Evolutionary conservation across 2,113 vertebrate genomes (phyloP).

Genomic region (Mus spicilegus): DNA sequence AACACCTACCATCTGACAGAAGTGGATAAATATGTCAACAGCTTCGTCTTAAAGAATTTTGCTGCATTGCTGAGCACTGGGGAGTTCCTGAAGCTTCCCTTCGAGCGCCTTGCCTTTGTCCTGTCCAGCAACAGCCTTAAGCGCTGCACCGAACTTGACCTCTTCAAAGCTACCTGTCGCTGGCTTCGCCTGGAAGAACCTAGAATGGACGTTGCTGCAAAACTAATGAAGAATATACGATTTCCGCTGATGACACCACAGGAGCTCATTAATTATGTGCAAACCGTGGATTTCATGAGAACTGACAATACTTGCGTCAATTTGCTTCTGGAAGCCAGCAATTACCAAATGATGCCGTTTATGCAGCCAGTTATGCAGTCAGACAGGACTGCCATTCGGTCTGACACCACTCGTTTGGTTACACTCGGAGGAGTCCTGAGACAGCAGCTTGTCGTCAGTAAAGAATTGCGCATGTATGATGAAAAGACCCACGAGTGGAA

Average conservation of each 20-base stretch:
- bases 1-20: slow-evolving; percentile 98
- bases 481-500: slow-evolving; percentile 98
- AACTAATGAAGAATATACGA: slow-evolving; percentile 98
- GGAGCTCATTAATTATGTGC: slow-evolving; percentile 98
- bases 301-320: slow-evolving; percentile 98
- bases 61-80: slow-evolving; percentile 95
- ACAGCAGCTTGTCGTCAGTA: slow-evolving; percentile 98
- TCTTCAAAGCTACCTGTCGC: slow-evolving; percentile 98
- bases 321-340: slow-evolving; percentile 98
- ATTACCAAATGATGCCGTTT: slow-evolving; percentile 99
- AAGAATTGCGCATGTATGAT: slow-evolving; percentile 97
- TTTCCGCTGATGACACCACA: slow-evolving; percentile 98
- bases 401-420: slow-evolving; percentile 96
- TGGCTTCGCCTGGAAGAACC: slow-evolving; percentile 92
- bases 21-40: slow-evolving; percentile 99
- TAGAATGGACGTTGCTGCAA: slow-evolving; percentile 95
- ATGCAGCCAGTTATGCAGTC: slow-evolving; percentile 99
- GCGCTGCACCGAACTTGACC: slow-evolving; percentile 97
- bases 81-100: slow-evolving; percentile 98
- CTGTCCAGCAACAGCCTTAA: slow-evolving; percentile 98
- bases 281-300: slow-evolving; percentile 99
- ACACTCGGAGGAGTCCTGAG: slow-evolving; percentile 96
- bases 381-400: slow-evolving; percentile 97
- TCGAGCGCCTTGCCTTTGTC: slow-evolving; percentile 96
- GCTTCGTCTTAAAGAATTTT: slow-evolving; percentile 99